phyloP scores from a whole-genome alignment of 2,113 vertebrate species.

The Odontesthes bonariensis region DNA sequence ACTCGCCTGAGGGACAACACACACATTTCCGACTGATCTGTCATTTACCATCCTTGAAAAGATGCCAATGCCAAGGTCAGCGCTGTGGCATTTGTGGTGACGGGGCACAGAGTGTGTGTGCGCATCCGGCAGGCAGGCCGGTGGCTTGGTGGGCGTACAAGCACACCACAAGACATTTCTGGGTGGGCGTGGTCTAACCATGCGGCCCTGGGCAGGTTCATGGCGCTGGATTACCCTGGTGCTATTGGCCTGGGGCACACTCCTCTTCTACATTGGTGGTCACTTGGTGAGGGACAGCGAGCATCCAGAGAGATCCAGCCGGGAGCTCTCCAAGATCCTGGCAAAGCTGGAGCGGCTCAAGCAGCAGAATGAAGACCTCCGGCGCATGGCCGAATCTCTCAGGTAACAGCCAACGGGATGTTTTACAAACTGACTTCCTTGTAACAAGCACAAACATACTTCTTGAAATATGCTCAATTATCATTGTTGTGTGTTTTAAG shows the following conservation, averaged over 20 bases:
- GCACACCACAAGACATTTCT: conserved; percentile 51
- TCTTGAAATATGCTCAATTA: neutral
- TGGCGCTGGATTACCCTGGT: conserved; percentile 99
- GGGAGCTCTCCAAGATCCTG: conserved; percentile 97
- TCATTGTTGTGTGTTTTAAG: neutral
- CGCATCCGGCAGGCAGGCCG: conserved; percentile 53
- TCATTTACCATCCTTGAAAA: conserved; percentile 37
- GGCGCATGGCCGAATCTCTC: conserved; percentile 97
- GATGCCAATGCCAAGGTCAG: conserved; percentile 65
- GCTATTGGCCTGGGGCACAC: conserved; percentile 97
- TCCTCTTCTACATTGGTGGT: conserved; percentile 98
- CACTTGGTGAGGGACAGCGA: conserved; percentile 97
- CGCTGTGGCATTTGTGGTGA: conserved; percentile 73
- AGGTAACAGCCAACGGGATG: conserved; percentile 78
- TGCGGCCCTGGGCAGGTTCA: conserved; percentile 98
- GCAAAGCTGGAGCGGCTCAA: conserved; percentile 98
- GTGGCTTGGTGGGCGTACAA: conserved; percentile 46
- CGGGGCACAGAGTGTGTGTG: conserved; percentile 53
- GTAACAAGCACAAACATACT: neutral
- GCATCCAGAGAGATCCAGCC: conserved; percentile 94
- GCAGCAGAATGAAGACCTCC: conserved; percentile 98
- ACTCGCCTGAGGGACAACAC: conserved; percentile 9
- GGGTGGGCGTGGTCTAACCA: conserved; percentile 83
- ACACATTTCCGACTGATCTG: conserved; percentile 5
- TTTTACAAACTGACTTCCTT: neutral